Evolutionary conservation across 2,888 invertebrate species (phyloP), one percentile per base, ranked within the genome.

Genomic region (Hypena proboscidalis): DNA sequence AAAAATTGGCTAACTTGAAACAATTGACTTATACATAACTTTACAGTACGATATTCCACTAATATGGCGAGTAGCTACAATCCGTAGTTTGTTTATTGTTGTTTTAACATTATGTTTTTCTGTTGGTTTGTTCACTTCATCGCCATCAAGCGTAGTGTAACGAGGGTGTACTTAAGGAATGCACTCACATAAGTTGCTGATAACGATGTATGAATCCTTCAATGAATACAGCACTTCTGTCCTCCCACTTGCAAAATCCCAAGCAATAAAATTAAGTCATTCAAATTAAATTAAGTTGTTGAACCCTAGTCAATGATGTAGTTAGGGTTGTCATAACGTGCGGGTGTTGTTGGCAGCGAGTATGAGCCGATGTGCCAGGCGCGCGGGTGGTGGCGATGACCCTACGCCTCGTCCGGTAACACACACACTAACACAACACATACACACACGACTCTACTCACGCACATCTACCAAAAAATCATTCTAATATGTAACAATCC

Each of bases 321-420:
- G 32, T 19, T 36, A 39, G 50, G 50, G 42, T 39, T 58, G 50
- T 48, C 39, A 60, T 66, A 58, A 61, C 43, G 71, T 77, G 72
- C 40, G 34, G 33, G 35, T 52, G 51, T 63, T 84, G 75, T 83
- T 65, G 74, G 76, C 87, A 88, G 88, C 76, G 82, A 79, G 78
- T 82, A 83, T 79, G 85, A 75, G 83, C 83, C 84, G 80, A 78
- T 83, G 82, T 52, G 80, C 63, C 70, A 60, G 70, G 61, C 70
- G 51, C 82, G 81, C 77, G 79, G 74, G 58, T 72, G 80, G 71
- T 76, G 83, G 76, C 85, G 84, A 69, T 85, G 87, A 83, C 85
- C 73, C 68, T 55, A 55, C 78, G 82, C 79, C 73, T 26, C 68
- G 58, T 61, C 78, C 80, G 85, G 86, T 85, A 83, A 78, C 72